phyloP scores from a whole-genome alignment of 35 echinoderm and acorn worm species.

The Ptychodera flava region DNA sequence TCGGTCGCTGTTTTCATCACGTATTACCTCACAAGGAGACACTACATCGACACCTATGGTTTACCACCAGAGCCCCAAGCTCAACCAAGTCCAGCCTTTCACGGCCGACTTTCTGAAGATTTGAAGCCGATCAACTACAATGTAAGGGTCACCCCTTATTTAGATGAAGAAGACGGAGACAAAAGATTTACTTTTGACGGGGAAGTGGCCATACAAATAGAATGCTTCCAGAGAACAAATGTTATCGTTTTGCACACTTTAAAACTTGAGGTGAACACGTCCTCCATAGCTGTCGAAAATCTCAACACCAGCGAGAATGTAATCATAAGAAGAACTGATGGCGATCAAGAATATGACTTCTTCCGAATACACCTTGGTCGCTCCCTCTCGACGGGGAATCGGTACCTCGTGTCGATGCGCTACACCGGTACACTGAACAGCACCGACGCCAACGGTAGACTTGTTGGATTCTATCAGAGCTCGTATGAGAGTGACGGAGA shows the following conservation, averaged over 20 bases:
- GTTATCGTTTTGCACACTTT: constrained; percentile 74
- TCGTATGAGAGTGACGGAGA: not conserved
- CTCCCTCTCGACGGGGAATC: not conserved
- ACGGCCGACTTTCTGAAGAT: not conserved
- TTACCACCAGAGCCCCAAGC: not conserved
- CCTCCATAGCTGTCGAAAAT: not conserved
- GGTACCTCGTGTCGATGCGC: not conserved
- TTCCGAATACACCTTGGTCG: not conserved
- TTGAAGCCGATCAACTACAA: not conserved
- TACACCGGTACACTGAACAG: not conserved
- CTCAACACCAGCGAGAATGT: not conserved
- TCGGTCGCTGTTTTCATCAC: not conserved
- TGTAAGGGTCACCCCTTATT: constrained; percentile 29
- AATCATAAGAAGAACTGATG: not conserved
- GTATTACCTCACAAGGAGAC: not conserved
- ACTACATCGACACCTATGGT: not conserved
- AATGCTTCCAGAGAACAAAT: constrained; percentile 37
- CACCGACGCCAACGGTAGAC: not conserved
- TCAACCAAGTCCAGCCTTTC: not conserved
- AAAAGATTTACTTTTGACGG: constrained; percentile 83
- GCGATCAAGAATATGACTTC: not conserved
- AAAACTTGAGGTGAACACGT: not conserved
- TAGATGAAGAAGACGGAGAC: constrained; percentile 47
- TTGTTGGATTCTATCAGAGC: not conserved
- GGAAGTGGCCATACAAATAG: constrained; percentile 63